Conservation (phyloP, 2,888 invertebrate species). For the Hyposoter dolosus region DNA sequence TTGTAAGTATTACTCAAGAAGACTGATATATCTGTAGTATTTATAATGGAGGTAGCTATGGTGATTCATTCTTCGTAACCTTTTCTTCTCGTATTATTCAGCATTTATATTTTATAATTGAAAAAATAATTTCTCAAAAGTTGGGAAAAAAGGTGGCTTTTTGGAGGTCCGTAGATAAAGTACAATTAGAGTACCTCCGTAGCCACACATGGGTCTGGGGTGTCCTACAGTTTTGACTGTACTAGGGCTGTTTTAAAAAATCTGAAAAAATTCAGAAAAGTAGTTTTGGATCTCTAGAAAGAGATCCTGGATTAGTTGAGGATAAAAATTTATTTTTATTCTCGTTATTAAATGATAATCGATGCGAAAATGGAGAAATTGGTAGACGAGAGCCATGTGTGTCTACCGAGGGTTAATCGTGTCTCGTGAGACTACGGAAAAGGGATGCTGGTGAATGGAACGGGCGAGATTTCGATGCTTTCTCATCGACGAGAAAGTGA, state of each 20-base stretch:
- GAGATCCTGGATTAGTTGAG: too few species aligned
- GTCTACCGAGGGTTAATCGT: not conserved
- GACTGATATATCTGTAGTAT: conserved; percentile 78
- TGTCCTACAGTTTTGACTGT: too few species aligned
- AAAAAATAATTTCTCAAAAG: not conserved
- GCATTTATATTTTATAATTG: conserved; percentile 46
- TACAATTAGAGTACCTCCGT: too few species aligned
- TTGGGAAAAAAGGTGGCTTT: not conserved
- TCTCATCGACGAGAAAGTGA: conserved; percentile 17
- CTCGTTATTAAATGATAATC: too few species aligned
- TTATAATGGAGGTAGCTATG: conserved; percentile 82
- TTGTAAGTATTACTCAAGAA: conserved; percentile 73
- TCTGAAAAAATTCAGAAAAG: too few species aligned
- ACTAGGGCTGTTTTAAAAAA: too few species aligned
- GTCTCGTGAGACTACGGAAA: conserved; percentile 57
- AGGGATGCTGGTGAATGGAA: conserved; percentile 68
- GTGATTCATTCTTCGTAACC: conserved; percentile 75
- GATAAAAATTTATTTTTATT: too few species aligned
- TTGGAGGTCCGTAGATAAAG: not conserved
- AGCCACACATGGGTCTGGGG: too few species aligned
- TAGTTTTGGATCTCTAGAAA: too few species aligned
- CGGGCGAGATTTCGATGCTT: conserved; percentile 7
- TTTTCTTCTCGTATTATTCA: conserved; percentile 29
- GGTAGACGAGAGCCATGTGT: too few species aligned
- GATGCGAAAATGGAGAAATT: too few species aligned